Base-by-base conservation (phyloP, 2,113 vertebrate species). In the Xiphorhynchus elegans region DNA sequence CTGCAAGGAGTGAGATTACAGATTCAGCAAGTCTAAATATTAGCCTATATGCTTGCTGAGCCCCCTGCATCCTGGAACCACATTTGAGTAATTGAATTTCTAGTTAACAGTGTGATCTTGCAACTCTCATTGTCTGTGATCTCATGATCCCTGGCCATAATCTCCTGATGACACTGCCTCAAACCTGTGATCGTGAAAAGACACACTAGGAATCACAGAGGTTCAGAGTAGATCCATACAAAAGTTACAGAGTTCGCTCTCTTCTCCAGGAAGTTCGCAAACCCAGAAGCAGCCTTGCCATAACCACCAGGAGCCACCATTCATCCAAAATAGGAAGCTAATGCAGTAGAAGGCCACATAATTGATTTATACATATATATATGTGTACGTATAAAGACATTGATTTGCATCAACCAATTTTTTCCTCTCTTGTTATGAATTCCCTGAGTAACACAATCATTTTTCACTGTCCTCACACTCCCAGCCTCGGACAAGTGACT, bases 241-340 rank as follows among this genome's bases (percentile, higher is more conserved):
- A 46, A 49, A 87, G 33, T 70, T 80, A 88, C 2, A 52, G 50
- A 7, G 1, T 14, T 37, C 24, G 23, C 56, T 21, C 49, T 81
- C 69, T 60, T 85, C 75, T 84, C 50, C 7, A 53, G 40, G 75
- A 82, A 89, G 55, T 39, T 87, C 62, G 55, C 35, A 33, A 89
- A 88, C n/a, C 2, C n/a, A 68, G 52, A 92, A 84, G 79, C 42
- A 89, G 49, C 35, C 21, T 88, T 47, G 72, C 18, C 33, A 74
- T 81, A 95, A 89, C 66, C 73, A 63, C 66, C 4, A 59, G 89
- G 25, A 17, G 39, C 68, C 94, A 91, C 58, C 56, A 88, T 81
- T 88, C 84, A 95, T 64, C 16, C 13, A 69, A 93, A 89, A 60
- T 60, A 95, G 92, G 87, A 96, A 97, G 97, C 64, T 17, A 92